Evolutionary conservation across 2,797 vertebrate genomes (phyloP), one percentile per base, ranked within the genome.

Genomic region (Huso huso): DNA sequence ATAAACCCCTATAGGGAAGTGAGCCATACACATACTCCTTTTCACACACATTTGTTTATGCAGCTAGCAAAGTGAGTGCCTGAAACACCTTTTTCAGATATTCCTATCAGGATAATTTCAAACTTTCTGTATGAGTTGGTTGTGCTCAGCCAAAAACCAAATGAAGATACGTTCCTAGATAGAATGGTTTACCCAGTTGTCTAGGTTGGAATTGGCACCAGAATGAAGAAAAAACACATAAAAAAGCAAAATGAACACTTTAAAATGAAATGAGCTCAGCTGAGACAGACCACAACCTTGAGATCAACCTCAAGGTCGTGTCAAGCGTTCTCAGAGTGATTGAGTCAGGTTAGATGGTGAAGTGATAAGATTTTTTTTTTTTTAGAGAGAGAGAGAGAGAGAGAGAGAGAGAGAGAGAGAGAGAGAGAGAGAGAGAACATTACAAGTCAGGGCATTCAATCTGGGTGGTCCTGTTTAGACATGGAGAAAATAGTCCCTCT

Each of bases 381-480:
- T 68, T 70, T 1, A 18, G 55, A 70, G 63, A 70, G 67, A 71
- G 23, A 37, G 23, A 9, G 12, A 37, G 63, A 49, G 64, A 18
- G 57, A 10, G 59, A 37, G 49, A 15, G 6, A 48, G 15, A 65
- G 66, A 10, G 58, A 8, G 49, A 57, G 23, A 51, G 65, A 48
- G 60, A 59, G 62, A 55, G 57, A 61, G 15, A 51, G 61, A 62
- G 10, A 59, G 58, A 61, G 12, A 37, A 37, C 37, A 1, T 75
- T 79, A 69, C 77, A 74, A 69, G 74, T 74, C 70, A 69, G 77
- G 75, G 73, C 75, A 76, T 70, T 85, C 86, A 83, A 75, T 66
- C 82, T 89, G 87, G 91, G 91, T 89, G 91, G 91, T 93, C 91
- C 83, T 90, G 86, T 91, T 90, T 89, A 85, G 87, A 85, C 77